A percentile compares a stretch with the other conserved stretches of the same genome.
Conservation (phyloP, 2,797 vertebrate species). For the Tinamus major region DNA sequence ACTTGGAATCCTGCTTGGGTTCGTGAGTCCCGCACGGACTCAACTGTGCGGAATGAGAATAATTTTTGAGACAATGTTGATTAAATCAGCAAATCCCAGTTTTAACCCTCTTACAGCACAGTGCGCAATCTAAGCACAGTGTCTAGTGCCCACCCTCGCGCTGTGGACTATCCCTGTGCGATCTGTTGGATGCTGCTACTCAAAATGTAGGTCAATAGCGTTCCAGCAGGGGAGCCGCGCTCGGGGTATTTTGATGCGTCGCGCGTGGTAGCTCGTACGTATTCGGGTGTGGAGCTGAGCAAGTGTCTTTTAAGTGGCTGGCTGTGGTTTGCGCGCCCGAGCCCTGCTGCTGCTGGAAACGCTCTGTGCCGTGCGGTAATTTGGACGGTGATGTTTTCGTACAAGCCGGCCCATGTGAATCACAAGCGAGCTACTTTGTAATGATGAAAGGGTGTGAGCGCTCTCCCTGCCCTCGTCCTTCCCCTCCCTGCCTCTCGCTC, state of each 20-base stretch:
- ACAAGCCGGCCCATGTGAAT: conserved; percentile 36
- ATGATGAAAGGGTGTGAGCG: not conserved
- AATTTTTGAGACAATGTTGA: not conserved
- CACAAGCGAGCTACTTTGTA: conserved; percentile 20
- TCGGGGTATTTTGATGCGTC: not conserved
- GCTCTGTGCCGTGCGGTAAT: not conserved
- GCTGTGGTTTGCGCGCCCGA: conserved; percentile 26
- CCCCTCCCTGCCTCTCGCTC: not conserved
- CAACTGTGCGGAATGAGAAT: fast-evolving
- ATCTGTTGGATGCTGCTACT: not conserved
- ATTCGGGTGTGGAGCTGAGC: conserved; percentile 6
- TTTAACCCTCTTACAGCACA: not conserved
- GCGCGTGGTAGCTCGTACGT: not conserved
- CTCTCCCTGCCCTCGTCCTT: not conserved
- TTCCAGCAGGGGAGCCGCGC: not conserved
- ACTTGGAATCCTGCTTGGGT: not conserved
- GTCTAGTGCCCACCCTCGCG: not conserved
- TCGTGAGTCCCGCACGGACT: not conserved
- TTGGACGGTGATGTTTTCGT: not conserved
- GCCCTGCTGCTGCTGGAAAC: conserved; percentile 12
- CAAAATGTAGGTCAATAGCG: not conserved
- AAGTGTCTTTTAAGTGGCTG: conserved; percentile 20
- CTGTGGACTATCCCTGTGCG: not conserved
- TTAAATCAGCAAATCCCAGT: not conserved
- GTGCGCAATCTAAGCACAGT: not conserved